Evolutionary conservation across 1,140 invertebrate genomes (phyloP).

Genomic region (Zophobas morio): DNA sequence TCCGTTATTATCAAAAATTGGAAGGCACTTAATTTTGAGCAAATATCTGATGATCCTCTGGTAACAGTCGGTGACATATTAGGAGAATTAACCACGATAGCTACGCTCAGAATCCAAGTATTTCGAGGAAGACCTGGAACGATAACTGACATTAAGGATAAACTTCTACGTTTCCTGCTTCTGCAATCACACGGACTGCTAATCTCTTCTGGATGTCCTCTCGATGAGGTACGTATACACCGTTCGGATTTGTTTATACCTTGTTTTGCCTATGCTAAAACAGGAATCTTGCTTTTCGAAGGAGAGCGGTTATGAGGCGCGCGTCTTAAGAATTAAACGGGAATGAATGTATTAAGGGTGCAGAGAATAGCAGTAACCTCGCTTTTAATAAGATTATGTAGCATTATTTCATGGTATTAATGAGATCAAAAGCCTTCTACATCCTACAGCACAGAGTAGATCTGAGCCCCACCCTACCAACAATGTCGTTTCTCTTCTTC

Average conservation of each 20-base stretch:
- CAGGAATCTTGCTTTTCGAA: slow-evolving; percentile 51
- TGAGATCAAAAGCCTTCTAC: slow-evolving; percentile 74
- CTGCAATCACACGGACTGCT: slow-evolving; percentile 90
- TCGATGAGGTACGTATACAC: slow-evolving; percentile 84
- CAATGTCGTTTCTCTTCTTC: slow-evolving; percentile 50
- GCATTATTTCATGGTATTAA: slow-evolving; percentile 77
- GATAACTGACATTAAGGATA: slow-evolving; percentile 92
- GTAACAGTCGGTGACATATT: slow-evolving; percentile 93
- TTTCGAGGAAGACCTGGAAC: slow-evolving; percentile 84
- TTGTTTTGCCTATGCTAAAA: slow-evolving; percentile 29
- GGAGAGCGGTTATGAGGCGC: slow-evolving; percentile 52
- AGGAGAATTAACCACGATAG: slow-evolving; percentile 91
- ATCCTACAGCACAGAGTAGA: slow-evolving; percentile 61
- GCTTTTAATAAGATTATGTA: slow-evolving; percentile 76
- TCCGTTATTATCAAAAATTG: slow-evolving; percentile 94
- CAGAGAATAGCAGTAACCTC: slow-evolving; percentile 71
- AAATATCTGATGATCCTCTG: slow-evolving; percentile 88
- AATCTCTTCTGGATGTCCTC: slow-evolving; percentile 89
- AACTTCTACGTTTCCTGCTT: slow-evolving; percentile 89
- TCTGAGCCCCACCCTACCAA: slow-evolving; percentile 53
- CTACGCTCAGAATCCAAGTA: slow-evolving; percentile 91
- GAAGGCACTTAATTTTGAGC: slow-evolving; percentile 91
- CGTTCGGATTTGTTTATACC: background rate
- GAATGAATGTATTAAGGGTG: slow-evolving; percentile 67
- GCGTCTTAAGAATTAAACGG: slow-evolving; percentile 66